A percentile compares a stretch with the other conserved stretches of the same genome.
Conservation (phyloP, 2,113 vertebrate species). For the Pedionomus torquatus region DNA sequence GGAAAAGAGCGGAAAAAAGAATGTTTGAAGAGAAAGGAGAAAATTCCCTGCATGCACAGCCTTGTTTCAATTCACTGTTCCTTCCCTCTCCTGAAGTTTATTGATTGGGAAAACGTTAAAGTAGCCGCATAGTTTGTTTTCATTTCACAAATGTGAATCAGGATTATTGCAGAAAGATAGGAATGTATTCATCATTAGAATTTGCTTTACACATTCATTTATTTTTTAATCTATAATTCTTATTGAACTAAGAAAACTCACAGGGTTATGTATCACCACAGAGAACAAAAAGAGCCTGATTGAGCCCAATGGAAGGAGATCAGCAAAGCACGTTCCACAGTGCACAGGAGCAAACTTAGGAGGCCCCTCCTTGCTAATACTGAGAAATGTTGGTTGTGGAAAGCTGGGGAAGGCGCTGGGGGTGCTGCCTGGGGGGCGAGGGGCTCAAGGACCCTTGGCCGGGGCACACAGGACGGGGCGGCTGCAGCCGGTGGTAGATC, state of each 20-base stretch:
- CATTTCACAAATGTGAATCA: slow-evolving; percentile 41
- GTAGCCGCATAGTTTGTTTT: slow-evolving; percentile 59
- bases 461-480: neutral
- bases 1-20: neutral
- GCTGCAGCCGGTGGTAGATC: neutral
- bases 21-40: slow-evolving; percentile 17
- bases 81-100: slow-evolving; percentile 31
- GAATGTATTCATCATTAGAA: slow-evolving; percentile 49
- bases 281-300: slow-evolving; percentile 49
- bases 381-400: neutral
- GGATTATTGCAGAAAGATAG: slow-evolving; percentile 44
- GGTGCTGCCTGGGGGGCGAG: rapidly evolving
- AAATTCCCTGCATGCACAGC: slow-evolving; percentile 18
- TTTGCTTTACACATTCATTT: slow-evolving; percentile 59
- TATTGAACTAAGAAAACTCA: slow-evolving; percentile 49
- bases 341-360: neutral
- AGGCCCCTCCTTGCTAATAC: neutral
- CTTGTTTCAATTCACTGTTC: slow-evolving; percentile 27
- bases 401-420: neutral
- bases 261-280: neutral
- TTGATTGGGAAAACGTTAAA: slow-evolving; percentile 40
- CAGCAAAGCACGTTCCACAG: neutral
- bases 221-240: slow-evolving; percentile 70
- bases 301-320: slow-evolving; percentile 17
- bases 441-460: neutral